Base-by-base conservation (phyloP, 2,113 vertebrate genomes). In the Propithecus coquereli region DNA sequence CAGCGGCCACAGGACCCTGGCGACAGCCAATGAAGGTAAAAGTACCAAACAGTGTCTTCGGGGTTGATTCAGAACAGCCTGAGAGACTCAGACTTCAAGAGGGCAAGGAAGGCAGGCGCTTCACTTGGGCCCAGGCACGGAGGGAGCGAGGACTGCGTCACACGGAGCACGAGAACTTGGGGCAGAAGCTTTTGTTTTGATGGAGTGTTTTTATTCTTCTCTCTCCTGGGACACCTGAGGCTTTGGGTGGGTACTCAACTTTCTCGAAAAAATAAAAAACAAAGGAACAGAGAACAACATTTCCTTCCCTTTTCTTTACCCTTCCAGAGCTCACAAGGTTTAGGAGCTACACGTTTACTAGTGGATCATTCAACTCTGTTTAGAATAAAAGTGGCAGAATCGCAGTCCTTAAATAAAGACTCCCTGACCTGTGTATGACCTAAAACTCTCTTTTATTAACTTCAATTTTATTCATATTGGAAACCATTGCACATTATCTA, bases 241-340 rank as follows among this genome's bases (percentile, higher is more conserved):
- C 91, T 97, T 98, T 95, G 97, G 97, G 97, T 80, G 89, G 95
- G 90, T 83, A 52, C 85, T 89, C 61, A 23, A 73, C 68, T 89
- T 84, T 97, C 83, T 96, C 79, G 97, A 89, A 96, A 94, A 54
- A 82, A 87, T 34, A 87, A 79, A 92, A 81, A 90, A 93, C 6
- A 91, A 86, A 96, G 65, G 90, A 90, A 87, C 81, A 94, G 47
- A 92, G 94, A 97, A 85, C 65, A 81, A 30, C 32, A 91, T 54
- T 98, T 98, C 96, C 96, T 97, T 97, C 95, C 95, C 79, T 88
- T 98, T 97, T 97, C 85, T 94, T 52, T 45, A 66, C 37, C 43
- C 77, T 61, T 83, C 89, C 93, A 95, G 85, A 47, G 87, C 54
- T 95, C 30, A 71, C n/a, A 9, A 68, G 50, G 27, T 65, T 65